phyloP scores from a whole-genome alignment of 2,113 vertebrate genomes.

The Podiceps cristatus region DNA sequence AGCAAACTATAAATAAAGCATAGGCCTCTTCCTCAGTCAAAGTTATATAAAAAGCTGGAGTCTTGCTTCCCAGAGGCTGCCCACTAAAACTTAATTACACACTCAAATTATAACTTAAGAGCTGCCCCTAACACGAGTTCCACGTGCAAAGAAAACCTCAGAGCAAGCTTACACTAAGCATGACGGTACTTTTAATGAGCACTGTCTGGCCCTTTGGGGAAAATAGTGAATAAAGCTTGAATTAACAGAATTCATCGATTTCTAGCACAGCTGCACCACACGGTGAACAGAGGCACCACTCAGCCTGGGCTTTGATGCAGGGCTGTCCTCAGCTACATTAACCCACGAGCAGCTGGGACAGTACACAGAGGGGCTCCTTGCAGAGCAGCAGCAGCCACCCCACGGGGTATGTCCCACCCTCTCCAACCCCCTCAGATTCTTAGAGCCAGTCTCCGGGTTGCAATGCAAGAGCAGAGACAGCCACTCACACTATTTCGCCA shows the following conservation, averaged over 20 bases:
- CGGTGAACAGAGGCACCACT: accelerated
- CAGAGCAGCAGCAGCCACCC: background rate
- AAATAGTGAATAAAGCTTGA: background rate
- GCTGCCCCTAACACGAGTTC: background rate
- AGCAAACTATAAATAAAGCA: conserved; percentile 10
- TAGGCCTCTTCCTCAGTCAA: background rate
- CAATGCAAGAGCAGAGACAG: background rate
- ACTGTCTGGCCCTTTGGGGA: background rate
- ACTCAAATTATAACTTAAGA: background rate
- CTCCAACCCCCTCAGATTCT: background rate
- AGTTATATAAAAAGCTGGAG: background rate
- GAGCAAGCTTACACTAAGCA: background rate
- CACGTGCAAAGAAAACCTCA: background rate
- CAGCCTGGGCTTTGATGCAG: background rate
- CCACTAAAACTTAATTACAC: conserved; percentile 22
- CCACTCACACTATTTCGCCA: background rate
- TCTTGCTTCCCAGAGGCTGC: conserved; percentile 3
- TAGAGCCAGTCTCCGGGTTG: background rate
- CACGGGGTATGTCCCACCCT: accelerated
- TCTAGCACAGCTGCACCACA: conserved; percentile 2
- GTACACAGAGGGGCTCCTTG: background rate
- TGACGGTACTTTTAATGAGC: background rate
- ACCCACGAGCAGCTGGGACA: background rate
- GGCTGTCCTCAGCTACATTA: background rate
- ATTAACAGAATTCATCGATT: background rate